Percentiles rank a stretch among this genome's conserved stretches.
These are phyloP conservation scores for Xylocopa sonorina DNA, from an alignment of 1,140 invertebrate genomes.

Conservation along the genomic window DNA sequence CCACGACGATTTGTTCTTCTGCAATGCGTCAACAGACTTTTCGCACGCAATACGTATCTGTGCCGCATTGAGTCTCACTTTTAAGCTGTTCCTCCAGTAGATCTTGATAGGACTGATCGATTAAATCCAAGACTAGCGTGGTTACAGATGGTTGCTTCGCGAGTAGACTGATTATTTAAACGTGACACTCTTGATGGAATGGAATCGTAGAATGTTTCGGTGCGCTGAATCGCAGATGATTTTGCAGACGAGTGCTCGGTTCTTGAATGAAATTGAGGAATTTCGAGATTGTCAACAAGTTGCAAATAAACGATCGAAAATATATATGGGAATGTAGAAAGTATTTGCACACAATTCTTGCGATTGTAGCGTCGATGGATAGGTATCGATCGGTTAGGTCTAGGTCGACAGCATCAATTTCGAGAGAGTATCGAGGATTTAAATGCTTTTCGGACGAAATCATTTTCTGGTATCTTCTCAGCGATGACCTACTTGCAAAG, in stretches of 20 bases:
- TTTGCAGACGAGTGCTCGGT: not conserved
- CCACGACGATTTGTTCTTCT: slow-evolving; percentile 41
- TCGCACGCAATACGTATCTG: slow-evolving; percentile 38
- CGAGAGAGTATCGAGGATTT: not conserved
- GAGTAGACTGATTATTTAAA: not conserved
- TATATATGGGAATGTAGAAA: not conserved
- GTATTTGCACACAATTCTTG: no score
- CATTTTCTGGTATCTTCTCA: not conserved
- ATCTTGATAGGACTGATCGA: not conserved
- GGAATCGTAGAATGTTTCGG: no score
- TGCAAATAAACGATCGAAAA: not conserved
- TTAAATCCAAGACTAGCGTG: not conserved
- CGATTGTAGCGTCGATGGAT: no score
- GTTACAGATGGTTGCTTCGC: not conserved
- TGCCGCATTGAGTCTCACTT: not conserved
- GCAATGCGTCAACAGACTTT: slow-evolving; percentile 60
- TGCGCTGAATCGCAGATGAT: not conserved
- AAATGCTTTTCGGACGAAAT: not conserved
- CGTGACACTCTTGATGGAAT: not conserved
- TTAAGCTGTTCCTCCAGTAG: not conserved
- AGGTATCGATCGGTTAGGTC: no score
- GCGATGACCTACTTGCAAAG: slow-evolving; percentile 12
- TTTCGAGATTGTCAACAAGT: not conserved
- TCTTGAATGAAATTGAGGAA: not conserved
- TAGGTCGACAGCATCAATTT: not conserved